Base-by-base conservation (phyloP, 2,797 vertebrate genomes). In the Rhynchotus rufescens region DNA sequence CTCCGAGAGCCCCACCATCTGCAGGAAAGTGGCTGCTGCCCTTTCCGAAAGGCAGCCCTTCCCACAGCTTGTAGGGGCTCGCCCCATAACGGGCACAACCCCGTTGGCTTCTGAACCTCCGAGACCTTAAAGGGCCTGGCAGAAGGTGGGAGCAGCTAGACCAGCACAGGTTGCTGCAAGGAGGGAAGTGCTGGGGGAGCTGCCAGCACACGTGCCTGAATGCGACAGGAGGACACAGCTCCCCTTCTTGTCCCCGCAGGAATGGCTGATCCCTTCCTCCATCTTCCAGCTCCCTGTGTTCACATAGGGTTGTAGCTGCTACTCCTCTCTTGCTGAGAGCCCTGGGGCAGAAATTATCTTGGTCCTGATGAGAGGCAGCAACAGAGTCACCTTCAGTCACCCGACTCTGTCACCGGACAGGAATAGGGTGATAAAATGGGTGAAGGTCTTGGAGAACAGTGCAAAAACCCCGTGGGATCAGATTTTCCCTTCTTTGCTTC, bases 171-270 rank as follows among this genome's bases (percentile, higher is more conserved):
- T 72, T 94, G 75, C 64, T 30, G 40, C n/a, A 45, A 74, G 67
- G 75, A 72, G 16, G 23, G 28, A 81, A 10, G 45, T 14, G 38
- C 45, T 61, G 45, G 5, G 30, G 49, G 8, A 12, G 21, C 25
- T 38, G 38, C 54, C 15, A 28, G 17, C 52, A 52, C 9, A 9
- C 9, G 26, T 22, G 26, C 28, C 51, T 28, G 26, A 28, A 28
- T 15, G 38, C 65, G 40, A 30, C 40, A 89, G 49, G 19, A 0
- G 0, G 59, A 42, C 22, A 23, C 19, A 49, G 66, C 40, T 6
- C 9, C 32, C 47, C 2, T 6, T 73, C n/a, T 14, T 5, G 9
- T 17, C 36, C 54, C 26, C 30, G 54, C 10, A 15, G 38, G 49
- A 30, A 30, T 25, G 7, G 47, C 32, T 59, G 26, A 44, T 28